Conservation (phyloP, 35 echinoderm and acorn worm species). For the Acanthaster planci region DNA sequence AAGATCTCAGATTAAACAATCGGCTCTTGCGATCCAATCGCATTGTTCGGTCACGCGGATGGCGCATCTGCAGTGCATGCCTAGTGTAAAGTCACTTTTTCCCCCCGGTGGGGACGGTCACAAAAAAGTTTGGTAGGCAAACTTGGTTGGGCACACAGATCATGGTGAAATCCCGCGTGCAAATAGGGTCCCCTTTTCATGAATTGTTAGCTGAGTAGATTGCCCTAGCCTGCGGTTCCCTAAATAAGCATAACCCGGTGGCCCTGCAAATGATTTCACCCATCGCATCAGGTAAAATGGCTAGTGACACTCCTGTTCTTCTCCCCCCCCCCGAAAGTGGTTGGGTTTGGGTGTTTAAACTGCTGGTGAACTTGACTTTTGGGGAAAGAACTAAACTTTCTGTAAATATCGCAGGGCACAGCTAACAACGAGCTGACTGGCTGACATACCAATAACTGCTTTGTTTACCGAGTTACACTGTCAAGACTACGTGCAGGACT, state of each 20-base stretch:
- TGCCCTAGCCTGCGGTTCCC: not conserved
- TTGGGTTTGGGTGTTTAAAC: not conserved
- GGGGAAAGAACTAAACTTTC: too few species aligned
- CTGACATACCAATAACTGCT: too few species aligned
- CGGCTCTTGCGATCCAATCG: not conserved
- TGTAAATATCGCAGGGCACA: too few species aligned
- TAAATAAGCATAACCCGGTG: too few species aligned
- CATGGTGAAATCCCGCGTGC: not conserved
- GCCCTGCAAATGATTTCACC: not conserved
- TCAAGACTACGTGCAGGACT: too few species aligned
- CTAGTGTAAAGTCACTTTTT: too few species aligned
- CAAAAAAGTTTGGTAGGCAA: slow-evolving; percentile 2
- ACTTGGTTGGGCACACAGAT: slow-evolving; percentile 3
- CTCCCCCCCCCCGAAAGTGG: not conserved
- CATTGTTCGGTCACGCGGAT: too few species aligned
- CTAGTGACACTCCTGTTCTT: not conserved
- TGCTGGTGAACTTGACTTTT: slow-evolving; percentile 11
- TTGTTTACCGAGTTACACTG: too few species aligned
- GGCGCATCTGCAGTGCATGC: too few species aligned
- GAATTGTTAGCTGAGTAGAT: not conserved
- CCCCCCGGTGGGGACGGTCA: not conserved
- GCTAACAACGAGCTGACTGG: too few species aligned
- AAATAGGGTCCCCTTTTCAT: not conserved
- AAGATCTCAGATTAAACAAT: not conserved
- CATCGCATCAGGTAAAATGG: not conserved